These are phyloP conservation scores for Physocephala rufipes DNA, from an alignment of 2,888 invertebrate species.

Conservation along the genomic window DNA sequence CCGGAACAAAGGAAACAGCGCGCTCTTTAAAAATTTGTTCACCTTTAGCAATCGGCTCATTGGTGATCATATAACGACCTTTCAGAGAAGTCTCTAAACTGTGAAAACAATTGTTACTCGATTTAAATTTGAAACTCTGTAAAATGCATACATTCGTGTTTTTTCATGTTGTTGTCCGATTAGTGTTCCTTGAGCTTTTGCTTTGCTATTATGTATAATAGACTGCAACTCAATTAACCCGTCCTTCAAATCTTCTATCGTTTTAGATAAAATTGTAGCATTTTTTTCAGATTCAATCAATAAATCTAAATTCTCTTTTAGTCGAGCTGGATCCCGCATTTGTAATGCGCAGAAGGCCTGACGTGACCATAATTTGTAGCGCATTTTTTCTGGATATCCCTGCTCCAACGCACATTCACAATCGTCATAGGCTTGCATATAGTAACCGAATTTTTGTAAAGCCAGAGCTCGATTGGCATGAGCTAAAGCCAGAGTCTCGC, in stretches of 20 bases:
- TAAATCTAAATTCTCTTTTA: constrained; percentile 44
- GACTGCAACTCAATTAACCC: constrained; percentile 22
- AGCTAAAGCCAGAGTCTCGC: constrained; percentile 51
- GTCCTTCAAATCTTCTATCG: constrained; percentile 43
- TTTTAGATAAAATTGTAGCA: constrained; percentile 42
- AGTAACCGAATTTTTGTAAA: constrained; percentile 58
- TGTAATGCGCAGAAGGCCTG: constrained; percentile 54
- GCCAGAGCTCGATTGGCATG: constrained; percentile 62
- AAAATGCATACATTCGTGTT: constrained; percentile 41
- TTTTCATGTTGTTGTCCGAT: constrained; percentile 22
- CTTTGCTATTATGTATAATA: background rate
- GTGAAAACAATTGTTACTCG: background rate
- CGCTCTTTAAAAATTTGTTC: constrained; percentile 82
- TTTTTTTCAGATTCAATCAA: constrained; percentile 43
- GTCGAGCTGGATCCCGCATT: constrained; percentile 39
- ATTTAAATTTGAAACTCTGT: background rate
- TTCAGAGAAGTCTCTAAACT: constrained; percentile 27
- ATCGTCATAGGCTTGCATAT: constrained; percentile 58
- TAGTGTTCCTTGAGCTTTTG: background rate
- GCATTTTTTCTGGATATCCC: constrained; percentile 51
- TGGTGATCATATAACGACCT: constrained; percentile 67
- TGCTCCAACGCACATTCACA: constrained; percentile 56
- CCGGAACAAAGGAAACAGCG: constrained; percentile 80
- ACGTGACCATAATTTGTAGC: constrained; percentile 53
- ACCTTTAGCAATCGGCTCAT: constrained; percentile 70